Evolutionary conservation across 30 jellyfish, hydroid and myxozoan genomes (phyloP), one percentile per base, ranked within the genome.

Genomic region (Chironex yamaguchii): DNA sequence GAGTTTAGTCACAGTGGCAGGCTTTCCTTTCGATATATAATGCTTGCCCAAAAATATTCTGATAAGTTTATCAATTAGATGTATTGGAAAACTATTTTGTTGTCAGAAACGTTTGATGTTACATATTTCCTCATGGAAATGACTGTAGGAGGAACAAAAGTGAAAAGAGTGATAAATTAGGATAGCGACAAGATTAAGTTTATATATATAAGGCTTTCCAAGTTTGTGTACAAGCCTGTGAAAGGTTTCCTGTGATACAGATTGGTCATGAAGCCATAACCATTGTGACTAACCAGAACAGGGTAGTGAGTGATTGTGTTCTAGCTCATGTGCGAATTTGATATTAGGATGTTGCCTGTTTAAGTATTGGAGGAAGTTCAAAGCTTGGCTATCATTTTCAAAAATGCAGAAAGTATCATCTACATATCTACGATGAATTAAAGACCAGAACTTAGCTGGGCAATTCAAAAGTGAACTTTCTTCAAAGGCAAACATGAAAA

Each of bases 401-500:
- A 49, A 49, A 3, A 75, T 14, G 62, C 81, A 49, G 79, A 75
- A 49, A 75, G 81, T 75, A 48, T 52, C 90, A 71, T 84, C 94
- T 22, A 84, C 94, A 84, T 70, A 84, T 24, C 91, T 58, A 17
- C 71, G 67, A 50, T 64, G 42, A 26, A 31, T n/a, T 24, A 81
- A 34, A 67, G 89, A 82, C 67, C 67, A 64, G 58, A n/a, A 71
- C 33, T 71, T 36, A n/a, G 17, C 70, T 11, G 80, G 90, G 70
- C 74, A 52, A n/a, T 68, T 48, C 14, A 28, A 49, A 62, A 23
- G 36, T 25, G 24, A 69, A 11, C 81, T 49, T 29, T 77, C 22
- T 62, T 49, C 80, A 52, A 71, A 89, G 50, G 90, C 70, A 34
- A n/a, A n/a, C n/a, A n/a, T n/a, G n/a, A n/a, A n/a, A n/a, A n/a